Evolutionary conservation across 2,113 vertebrate genomes (phyloP), one percentile per base, ranked within the genome.

Genomic region (Gymnorhina tibicen): DNA sequence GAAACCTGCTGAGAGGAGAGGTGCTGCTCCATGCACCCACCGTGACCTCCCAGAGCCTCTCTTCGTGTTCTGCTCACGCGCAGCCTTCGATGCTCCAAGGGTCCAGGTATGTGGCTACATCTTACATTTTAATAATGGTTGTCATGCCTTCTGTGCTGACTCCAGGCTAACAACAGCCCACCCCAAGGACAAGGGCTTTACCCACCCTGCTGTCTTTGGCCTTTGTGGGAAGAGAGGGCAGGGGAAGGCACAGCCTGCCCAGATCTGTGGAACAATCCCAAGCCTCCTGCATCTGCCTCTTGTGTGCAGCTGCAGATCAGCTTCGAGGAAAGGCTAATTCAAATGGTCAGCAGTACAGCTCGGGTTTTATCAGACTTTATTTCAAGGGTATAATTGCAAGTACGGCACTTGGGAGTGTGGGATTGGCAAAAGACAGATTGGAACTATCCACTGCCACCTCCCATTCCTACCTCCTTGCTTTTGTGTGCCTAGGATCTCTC

Each of bases 241-340:
- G 67, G 44, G 41, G 53, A 76, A 82, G 52, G 49, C 1, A 1
- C 21, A 27, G 39, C 4, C 56, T 52, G 35, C 58, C 32, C 1
- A 4, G 64, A 50, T 6, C 1, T 3, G 14, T 1, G 1, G 55
- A 68, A 42, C 0, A 0, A 62, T 8, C 78, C 75, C 2, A 0
- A 73, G 13, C 37, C 67, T 68, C 42, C 78, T 50, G 53, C 32
- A 26, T 10, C 44, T 9, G 32, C 32, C 63, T 28, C 10, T 11
- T 19, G 26, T 14, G 15, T 2, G 6, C 21, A 70, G 20, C 59
- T n/a, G 66, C 70, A 73, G 39, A 44, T 26, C 74, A 85, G 63
- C 64, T 73, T 58, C 18, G 2, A 66, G 66, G 52, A 76, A 85
- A 85, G 67, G 81, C 26, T 8, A 35, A 53, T n/a, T 19, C n/a